A percentile compares a stretch with the other conserved stretches of the same genome.
Evolutionary conservation across 2,113 vertebrate species (phyloP).

Genomic region (Pantherophis guttatus): DNA sequence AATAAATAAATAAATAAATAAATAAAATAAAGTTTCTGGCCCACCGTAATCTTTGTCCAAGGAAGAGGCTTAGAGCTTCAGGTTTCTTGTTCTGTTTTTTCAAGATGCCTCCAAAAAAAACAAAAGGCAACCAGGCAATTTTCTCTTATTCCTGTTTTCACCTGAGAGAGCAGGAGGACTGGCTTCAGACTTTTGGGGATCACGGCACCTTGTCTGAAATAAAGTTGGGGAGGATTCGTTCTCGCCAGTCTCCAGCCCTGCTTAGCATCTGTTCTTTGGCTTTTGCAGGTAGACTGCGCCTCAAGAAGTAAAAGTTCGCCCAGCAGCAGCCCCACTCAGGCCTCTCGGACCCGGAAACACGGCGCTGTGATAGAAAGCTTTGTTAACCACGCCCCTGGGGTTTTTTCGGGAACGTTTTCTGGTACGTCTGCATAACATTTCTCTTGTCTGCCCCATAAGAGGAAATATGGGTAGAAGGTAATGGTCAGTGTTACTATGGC

Average conservation of each 20-base stretch:
- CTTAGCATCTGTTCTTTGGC: neutral
- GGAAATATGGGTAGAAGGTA: neutral
- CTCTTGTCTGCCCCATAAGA: neutral
- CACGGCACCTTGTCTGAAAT: neutral
- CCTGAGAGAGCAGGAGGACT: neutral
- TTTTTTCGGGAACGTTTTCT: slow-evolving; percentile 97
- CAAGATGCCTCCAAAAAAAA: neutral
- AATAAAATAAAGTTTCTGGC: neutral
- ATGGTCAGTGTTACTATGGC: no score
- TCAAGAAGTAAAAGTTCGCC: slow-evolving; percentile 63
- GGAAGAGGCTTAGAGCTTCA: neutral
- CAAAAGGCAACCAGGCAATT: no score
- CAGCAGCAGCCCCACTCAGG: slow-evolving; percentile 61
- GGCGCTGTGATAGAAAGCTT: slow-evolving; percentile 96
- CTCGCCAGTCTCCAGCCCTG: neutral
- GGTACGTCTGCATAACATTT: slow-evolving; percentile 61
- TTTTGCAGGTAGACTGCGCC: slow-evolving; percentile 78
- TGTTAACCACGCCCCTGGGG: slow-evolving; percentile 93
- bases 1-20: no score
- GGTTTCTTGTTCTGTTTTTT: neutral
- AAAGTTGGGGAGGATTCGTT: neutral
- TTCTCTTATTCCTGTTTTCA: neutral
- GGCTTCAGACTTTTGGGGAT: neutral
- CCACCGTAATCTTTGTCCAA: neutral
- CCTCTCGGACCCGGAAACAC: slow-evolving; percentile 84